These are phyloP conservation scores for Synanthedon andrenaeformis DNA, from an alignment of 2,888 invertebrate genomes.

Conservation along the genomic window DNA sequence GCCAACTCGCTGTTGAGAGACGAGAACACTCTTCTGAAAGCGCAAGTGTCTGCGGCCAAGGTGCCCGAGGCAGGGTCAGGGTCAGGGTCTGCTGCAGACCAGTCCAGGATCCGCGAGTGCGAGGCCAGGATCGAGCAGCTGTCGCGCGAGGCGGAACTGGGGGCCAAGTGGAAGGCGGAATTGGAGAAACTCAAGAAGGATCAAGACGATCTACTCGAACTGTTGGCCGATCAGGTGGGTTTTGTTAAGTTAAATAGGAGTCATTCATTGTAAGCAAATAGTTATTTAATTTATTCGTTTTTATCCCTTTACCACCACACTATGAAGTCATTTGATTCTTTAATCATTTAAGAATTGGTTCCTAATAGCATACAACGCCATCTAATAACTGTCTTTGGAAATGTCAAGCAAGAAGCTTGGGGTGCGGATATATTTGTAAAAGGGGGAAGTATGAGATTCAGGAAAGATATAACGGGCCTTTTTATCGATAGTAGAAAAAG, in stretches of 20 bases:
- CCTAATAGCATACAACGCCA: no score
- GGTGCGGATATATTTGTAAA: no score
- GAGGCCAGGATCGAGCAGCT: slow-evolving; percentile 24
- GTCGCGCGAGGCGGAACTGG: slow-evolving; percentile 17
- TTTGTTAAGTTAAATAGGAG: neutral
- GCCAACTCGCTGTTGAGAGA: slow-evolving; percentile 83
- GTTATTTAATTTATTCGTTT: no score
- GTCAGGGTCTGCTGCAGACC: slow-evolving; percentile 9
- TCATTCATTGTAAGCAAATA: no score
- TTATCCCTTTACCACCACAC: no score
- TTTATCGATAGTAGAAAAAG: no score
- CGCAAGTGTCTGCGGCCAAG: slow-evolving; percentile 70
- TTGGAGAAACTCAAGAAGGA: slow-evolving; percentile 81
- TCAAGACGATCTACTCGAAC: slow-evolving; percentile 91
- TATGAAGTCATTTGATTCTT: no score
- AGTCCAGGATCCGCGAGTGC: slow-evolving; percentile 13
- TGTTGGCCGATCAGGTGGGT: slow-evolving; percentile 87
- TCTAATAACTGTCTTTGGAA: no score
- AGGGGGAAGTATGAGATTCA: no score
- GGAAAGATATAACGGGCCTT: no score
- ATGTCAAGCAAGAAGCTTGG: no score
- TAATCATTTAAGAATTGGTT: no score
- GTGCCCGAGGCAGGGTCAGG: slow-evolving; percentile 1
- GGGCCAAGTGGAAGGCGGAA: slow-evolving; percentile 40
- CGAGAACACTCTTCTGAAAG: slow-evolving; percentile 88